Percentiles rank a stretch among this genome's conserved stretches.
Evolutionary conservation across 2,113 vertebrate species (phyloP).

Genomic region (Notothenia coriiceps): DNA sequence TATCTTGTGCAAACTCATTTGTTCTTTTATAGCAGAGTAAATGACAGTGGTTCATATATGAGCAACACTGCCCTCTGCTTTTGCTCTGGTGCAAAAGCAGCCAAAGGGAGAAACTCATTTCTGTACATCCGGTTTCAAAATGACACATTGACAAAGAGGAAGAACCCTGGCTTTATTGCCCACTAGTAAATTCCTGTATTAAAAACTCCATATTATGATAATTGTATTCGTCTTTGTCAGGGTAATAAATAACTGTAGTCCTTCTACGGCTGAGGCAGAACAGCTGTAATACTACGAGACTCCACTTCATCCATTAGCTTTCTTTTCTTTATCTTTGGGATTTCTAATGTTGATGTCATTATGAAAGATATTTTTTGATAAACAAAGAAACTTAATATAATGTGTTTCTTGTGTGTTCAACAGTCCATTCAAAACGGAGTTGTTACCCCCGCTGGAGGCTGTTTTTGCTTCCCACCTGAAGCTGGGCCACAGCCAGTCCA

Average conservation of each 20-base stretch:
- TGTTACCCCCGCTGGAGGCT: slow-evolving; percentile 78
- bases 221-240: background rate
- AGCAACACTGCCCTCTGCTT: slow-evolving; percentile 61
- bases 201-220: background rate
- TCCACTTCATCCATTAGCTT: background rate
- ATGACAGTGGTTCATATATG: background rate
- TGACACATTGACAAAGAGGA: background rate
- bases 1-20: background rate
- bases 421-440: slow-evolving; percentile 79
- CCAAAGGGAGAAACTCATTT: background rate
- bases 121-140: slow-evolving; percentile 4
- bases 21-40: background rate
- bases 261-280: background rate
- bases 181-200: background rate
- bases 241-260: background rate
- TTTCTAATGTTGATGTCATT: background rate
- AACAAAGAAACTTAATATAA: background rate
- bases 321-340: background rate
- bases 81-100: slow-evolving; percentile 26
- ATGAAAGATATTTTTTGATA: background rate
- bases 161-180: background rate
- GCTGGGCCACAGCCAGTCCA: slow-evolving; percentile 78
- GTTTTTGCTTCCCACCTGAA: slow-evolving; percentile 74
- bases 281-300: background rate
- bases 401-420: slow-evolving; percentile 48